These are phyloP conservation scores for Monoplex corrugatus DNA, from an alignment of 2,888 invertebrate genomes.

Conservation along the genomic window DNA sequence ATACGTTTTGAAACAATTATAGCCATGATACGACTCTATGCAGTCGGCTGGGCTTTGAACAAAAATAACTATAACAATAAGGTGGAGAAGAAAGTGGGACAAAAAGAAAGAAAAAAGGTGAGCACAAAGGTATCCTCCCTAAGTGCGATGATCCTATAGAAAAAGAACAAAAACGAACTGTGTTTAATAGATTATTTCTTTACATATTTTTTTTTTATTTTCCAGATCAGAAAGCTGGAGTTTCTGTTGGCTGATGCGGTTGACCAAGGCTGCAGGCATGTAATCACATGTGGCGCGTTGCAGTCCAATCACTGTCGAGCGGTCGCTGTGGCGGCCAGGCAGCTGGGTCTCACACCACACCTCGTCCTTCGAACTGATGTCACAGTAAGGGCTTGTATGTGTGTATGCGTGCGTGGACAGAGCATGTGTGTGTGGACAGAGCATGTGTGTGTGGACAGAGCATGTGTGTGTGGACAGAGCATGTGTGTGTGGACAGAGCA, in stretches of 20 bases:
- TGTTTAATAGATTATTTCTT: too few species aligned
- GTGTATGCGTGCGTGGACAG: background rate
- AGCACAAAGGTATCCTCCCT: too few species aligned
- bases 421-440: background rate
- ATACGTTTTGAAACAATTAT: too few species aligned
- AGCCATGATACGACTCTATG: too few species aligned
- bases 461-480: background rate
- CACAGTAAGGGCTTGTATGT: constrained; percentile 57
- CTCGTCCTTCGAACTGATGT: constrained; percentile 69
- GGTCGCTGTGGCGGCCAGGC: constrained; percentile 70
- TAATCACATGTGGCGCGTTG: constrained; percentile 77
- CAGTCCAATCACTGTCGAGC: constrained; percentile 79
- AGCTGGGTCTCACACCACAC: constrained; percentile 72
- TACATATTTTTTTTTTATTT: background rate
- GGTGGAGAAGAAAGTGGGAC: too few species aligned
- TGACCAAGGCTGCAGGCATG: constrained; percentile 68
- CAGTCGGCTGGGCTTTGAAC: too few species aligned
- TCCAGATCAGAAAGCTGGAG: constrained; percentile 78
- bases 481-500: too few species aligned
- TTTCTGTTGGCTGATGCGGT: constrained; percentile 78
- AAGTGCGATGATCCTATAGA: too few species aligned
- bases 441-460: background rate
- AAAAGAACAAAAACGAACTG: too few species aligned
- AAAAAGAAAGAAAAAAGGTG: too few species aligned
- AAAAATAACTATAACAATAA: too few species aligned